Percentiles rank a stretch among this genome's conserved stretches.
Evolutionary conservation across 37 sponge, comb jelly and placozoan species (phyloP).

Genomic region (Lycopodina hypogea): DNA sequence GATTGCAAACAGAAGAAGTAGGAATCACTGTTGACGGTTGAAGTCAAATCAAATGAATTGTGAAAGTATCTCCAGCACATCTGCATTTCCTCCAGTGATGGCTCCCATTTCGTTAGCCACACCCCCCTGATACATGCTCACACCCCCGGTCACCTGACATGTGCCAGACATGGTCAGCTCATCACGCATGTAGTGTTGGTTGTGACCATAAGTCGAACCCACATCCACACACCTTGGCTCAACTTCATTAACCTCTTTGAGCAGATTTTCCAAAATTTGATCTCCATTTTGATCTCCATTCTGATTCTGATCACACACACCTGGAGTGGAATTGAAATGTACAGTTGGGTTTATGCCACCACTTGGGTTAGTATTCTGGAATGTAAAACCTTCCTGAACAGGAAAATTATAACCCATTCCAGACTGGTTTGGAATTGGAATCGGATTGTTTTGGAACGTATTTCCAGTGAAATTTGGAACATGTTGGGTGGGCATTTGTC

Average conservation of each 20-base stretch:
- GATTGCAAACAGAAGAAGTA: no score
- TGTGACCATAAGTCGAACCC: no score
- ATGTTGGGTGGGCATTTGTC: not conserved
- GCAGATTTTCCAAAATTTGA: not conserved
- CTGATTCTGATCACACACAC: not conserved
- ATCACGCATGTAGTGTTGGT: no score
- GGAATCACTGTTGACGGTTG: no score
- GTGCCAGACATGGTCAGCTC: not conserved
- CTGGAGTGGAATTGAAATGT: conserved; percentile 5
- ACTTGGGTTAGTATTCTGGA: no score
- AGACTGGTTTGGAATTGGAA: not conserved
- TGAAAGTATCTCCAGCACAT: not conserved
- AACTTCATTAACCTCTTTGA: not conserved
- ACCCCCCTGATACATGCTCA: not conserved
- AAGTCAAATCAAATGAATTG: conserved; percentile 7
- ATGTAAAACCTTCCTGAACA: no score
- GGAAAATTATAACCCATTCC: no score
- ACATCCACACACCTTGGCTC: no score
- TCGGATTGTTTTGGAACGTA: not conserved
- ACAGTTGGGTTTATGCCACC: not conserved
- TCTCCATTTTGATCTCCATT: conserved; percentile 15
- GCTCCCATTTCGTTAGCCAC: not conserved
- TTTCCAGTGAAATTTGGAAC: not conserved
- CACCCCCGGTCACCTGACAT: not conserved
- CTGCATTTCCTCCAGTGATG: conserved; percentile 1